Evolutionary conservation across 2,888 invertebrate species (phyloP), one percentile per base, ranked within the genome.

Genomic region (Chesias legatella): DNA sequence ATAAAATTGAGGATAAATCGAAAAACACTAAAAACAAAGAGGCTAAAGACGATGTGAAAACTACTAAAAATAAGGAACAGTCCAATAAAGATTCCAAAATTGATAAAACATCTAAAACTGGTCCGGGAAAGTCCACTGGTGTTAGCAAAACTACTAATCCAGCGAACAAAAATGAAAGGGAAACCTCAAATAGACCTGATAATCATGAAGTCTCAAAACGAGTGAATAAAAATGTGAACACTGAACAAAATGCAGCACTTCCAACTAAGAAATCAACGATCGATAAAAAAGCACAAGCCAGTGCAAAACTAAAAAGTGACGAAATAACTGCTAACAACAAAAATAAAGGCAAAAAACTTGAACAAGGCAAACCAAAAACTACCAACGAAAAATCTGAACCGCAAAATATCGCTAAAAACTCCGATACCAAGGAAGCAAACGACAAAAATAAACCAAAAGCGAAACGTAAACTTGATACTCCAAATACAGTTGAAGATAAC

Each of bases 1-100:
- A 30, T 27, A 51, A 53, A 24, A n/a, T n/a, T 11, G 41, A 22
- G 10, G 17, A 9, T 20, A 4, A 3, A 10, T 33, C 29, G 46
- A 51, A 43, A 38, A 52, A 36, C 1, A 17, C 3, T 6, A 31
- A 25, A 36, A 28, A 11, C 33, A 48, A 36, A 33, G 31, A 33
- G n/a, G 8, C 23, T 24, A 48, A 53, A 33, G 23, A 17, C 13
- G 53, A 38, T 30, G 21, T 32, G 3, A 51, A 2, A 17, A 3
- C 13, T 3, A 17, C 13, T 3, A 17, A 49, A 43, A 49, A 44
- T 35, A 11, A 10, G 8, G 25, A 26, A 7, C 7, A 10, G 36
- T 37, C 8, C 21, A 36, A 33, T n/a, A 50, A 50, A 11, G 10
- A 10, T 13, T 8, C 13, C 4, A 33, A 28, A 27, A 42, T 46